phyloP scores from a whole-genome alignment of 1,140 invertebrate species.

The Agrilus planipennis region DNA sequence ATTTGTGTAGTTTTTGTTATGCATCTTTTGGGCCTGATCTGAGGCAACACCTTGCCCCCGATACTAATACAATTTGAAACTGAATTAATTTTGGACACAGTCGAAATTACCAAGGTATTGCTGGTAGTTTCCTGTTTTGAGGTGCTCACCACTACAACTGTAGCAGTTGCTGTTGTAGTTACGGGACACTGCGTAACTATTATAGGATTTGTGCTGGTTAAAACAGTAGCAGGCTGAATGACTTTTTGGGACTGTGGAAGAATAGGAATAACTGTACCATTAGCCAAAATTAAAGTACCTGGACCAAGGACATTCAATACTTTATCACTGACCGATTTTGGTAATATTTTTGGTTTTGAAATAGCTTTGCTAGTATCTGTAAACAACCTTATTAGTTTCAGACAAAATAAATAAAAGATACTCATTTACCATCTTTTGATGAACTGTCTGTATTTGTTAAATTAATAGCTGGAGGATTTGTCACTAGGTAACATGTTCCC shows the following conservation, averaged over 20 bases:
- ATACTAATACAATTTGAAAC: too few relatives aligned
- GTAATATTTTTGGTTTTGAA: background rate
- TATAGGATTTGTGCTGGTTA: constrained; percentile 12
- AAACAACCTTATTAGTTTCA: too few relatives aligned
- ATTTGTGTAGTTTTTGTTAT: constrained; percentile 50
- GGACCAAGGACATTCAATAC: constrained; percentile 14
- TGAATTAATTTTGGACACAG: too few relatives aligned
- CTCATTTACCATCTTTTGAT: constrained; percentile 17
- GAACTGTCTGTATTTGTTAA: constrained; percentile 20
- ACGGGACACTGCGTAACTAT: constrained; percentile 6
- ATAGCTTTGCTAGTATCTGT: too few relatives aligned
- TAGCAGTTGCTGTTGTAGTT: constrained; percentile 8
- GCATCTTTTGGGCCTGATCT: constrained; percentile 24
- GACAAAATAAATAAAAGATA: constrained; percentile 15
- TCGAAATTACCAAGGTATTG: too few relatives aligned
- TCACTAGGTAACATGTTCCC: constrained; percentile 2
- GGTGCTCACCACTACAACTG: constrained; percentile 10
- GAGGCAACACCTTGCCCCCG: constrained; percentile 10
- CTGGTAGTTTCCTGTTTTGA: too few relatives aligned
- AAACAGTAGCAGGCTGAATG: constrained; percentile 9
- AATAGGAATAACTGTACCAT: constrained; percentile 24
- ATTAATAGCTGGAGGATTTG: constrained; percentile 15
- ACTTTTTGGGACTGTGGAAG: constrained; percentile 13
- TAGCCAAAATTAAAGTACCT: constrained; percentile 26
- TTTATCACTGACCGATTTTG: constrained; percentile 9